Conservation (phyloP, 2,113 vertebrate genomes). For the Platanista minor region DNA sequence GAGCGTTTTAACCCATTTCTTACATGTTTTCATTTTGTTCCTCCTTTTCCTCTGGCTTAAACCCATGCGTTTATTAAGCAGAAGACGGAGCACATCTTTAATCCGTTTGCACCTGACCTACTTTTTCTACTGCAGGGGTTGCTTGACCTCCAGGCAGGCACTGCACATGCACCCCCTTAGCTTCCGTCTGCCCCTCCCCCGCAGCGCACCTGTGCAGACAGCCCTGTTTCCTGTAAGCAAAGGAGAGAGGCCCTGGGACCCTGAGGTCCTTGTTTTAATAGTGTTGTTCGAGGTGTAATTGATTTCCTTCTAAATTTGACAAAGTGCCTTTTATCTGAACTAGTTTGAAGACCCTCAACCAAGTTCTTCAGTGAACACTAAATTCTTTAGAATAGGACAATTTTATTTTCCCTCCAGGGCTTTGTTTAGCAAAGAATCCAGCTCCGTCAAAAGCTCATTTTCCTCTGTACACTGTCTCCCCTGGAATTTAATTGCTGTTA, state of each 20-base stretch:
- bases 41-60: neutral
- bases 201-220: accelerated
- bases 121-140: accelerated
- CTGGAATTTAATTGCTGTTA: neutral
- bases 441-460: neutral
- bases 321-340: neutral
- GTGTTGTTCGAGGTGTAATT: accelerated
- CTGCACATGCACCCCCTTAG: accelerated
- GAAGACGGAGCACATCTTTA: accelerated
- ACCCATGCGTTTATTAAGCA: neutral
- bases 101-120: neutral
- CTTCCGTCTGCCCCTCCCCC: neutral
- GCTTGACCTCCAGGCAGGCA: accelerated
- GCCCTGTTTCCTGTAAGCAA: neutral
- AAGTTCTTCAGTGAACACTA: neutral
- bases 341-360: neutral
- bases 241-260: neutral
- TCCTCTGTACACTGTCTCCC: neutral
- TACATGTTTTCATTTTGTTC: neutral
- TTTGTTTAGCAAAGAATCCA: neutral
- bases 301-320: neutral
- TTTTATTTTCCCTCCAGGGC: neutral
- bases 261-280: accelerated
- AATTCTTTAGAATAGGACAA: neutral
- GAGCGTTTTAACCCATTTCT: neutral